Evolutionary conservation across 2,797 vertebrate genomes (phyloP).

Genomic region (Tokudaia muenninki): DNA sequence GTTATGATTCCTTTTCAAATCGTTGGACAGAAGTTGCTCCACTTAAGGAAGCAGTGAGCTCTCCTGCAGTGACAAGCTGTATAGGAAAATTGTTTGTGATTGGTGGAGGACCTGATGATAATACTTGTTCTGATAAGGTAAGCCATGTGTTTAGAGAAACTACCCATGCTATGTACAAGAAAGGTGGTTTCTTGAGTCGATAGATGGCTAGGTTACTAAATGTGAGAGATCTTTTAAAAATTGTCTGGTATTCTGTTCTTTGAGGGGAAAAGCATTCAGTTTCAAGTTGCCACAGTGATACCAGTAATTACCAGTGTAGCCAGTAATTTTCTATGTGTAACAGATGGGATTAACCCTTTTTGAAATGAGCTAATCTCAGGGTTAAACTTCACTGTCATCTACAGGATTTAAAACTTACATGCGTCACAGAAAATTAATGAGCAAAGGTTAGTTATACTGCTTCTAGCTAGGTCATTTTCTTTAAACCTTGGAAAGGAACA

Average conservation of each 20-base stretch:
- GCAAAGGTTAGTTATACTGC: conserved; percentile 1
- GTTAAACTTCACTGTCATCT: conserved; percentile 31
- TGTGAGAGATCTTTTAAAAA: conserved; percentile 23
- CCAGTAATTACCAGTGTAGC: not conserved
- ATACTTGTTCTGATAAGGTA: conserved; percentile 99
- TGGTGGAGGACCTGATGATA: conserved; percentile 97
- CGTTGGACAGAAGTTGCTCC: conserved; percentile 98
- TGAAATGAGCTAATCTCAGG: conserved; percentile 49
- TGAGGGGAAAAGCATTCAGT: not conserved
- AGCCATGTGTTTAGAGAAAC: not conserved
- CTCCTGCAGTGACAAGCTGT: conserved; percentile 96
- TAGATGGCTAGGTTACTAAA: not conserved
- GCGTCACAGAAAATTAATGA: conserved; percentile 56
- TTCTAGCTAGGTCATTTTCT: conserved; percentile 28
- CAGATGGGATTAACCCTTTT: not conserved
- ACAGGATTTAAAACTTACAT: conserved; percentile 44
- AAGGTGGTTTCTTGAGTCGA: not conserved
- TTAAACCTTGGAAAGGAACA: conserved; percentile 1
- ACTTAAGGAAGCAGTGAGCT: conserved; percentile 98
- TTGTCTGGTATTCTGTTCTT: not conserved
- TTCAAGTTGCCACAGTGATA: conserved; percentile 31
- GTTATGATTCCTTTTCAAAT: conserved; percentile 98
- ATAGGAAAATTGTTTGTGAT: conserved; percentile 97
- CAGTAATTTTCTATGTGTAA: conserved; percentile 18
- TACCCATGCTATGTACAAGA: not conserved